Conservation (phyloP, 2,888 invertebrate genomes). For the Heliconius erato region DNA sequence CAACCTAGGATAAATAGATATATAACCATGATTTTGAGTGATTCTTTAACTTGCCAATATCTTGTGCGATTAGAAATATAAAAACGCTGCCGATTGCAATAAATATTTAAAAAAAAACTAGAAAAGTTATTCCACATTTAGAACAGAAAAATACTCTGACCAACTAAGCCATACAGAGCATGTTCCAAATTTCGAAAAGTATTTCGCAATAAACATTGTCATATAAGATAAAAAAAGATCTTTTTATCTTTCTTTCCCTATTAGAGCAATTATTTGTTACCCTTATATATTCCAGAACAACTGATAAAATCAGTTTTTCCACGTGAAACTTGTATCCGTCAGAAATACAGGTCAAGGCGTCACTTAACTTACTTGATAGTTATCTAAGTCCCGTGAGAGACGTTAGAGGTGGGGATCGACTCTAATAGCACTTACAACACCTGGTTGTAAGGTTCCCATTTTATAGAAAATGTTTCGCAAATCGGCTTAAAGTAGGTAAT, state of each 20-base stretch:
- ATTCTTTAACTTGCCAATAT: no score
- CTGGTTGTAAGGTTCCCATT: constrained; percentile 34
- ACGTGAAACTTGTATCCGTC: constrained; percentile 13
- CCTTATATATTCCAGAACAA: neutral
- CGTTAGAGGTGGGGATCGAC: constrained; percentile 46
- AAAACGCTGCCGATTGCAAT: no score
- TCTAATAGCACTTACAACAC: constrained; percentile 46
- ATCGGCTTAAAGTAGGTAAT: constrained; percentile 35
- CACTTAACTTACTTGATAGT: constrained; percentile 48
- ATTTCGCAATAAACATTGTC: neutral
- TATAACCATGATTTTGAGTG: no score
- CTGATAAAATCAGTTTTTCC: constrained; percentile 18
- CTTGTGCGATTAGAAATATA: no score
- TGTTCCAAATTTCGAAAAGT: no score
- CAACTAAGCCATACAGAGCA: no score
- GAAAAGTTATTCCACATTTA: no score
- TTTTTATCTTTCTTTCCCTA: constrained; percentile 3
- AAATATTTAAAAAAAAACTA: no score
- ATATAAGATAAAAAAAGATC: neutral
- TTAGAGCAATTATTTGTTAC: constrained; percentile 4
- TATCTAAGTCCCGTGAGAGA: constrained; percentile 49
- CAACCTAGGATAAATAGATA: no score
- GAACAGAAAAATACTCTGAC: no score
- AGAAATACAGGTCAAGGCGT: constrained; percentile 39
- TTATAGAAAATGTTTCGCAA: constrained; percentile 42